Percentiles rank a stretch among this genome's conserved stretches.
phyloP scores from a whole-genome alignment of 2,888 invertebrate species.

The Lypha dubia region DNA sequence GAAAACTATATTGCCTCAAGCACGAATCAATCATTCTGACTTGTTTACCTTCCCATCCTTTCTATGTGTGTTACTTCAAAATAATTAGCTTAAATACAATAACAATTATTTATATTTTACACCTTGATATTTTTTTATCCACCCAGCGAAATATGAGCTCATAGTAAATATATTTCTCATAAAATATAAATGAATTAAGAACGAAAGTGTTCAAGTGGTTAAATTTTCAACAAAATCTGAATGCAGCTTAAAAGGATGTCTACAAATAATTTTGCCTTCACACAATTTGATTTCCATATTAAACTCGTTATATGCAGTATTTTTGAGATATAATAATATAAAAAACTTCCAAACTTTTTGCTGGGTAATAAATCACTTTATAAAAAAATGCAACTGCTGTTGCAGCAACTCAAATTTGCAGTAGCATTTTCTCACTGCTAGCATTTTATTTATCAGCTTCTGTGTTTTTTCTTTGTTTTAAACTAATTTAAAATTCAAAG shows the following conservation, averaged over 20 bases:
- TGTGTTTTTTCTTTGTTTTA: conserved; percentile 42
- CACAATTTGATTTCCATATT: no score
- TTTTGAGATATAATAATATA: no score
- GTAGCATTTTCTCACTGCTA: conserved; percentile 59
- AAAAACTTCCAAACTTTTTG: no score
- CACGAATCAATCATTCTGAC: not conserved
- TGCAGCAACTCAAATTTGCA: conserved; percentile 43
- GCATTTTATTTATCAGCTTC: conserved; percentile 53
- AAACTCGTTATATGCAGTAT: no score
- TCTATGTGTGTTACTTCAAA: not conserved
- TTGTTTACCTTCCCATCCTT: not conserved
- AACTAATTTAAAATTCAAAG: conserved; percentile 66
- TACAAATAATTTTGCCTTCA: no score
- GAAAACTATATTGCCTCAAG: not conserved
- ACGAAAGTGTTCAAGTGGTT: no score
- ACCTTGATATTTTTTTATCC: conserved; percentile 12
- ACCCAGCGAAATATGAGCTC: no score
- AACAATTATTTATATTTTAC: conserved; percentile 27
- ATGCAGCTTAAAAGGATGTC: no score
- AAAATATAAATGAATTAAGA: no score
- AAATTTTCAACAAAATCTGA: no score
- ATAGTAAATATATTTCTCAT: no score
- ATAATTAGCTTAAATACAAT: conserved; percentile 25
- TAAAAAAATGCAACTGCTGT: conserved; percentile 43
- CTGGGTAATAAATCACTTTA: conserved; percentile 67